These are phyloP conservation scores for Drosophila percnosoma DNA, from an alignment of 2,888 invertebrate genomes.

Conservation along the genomic window DNA sequence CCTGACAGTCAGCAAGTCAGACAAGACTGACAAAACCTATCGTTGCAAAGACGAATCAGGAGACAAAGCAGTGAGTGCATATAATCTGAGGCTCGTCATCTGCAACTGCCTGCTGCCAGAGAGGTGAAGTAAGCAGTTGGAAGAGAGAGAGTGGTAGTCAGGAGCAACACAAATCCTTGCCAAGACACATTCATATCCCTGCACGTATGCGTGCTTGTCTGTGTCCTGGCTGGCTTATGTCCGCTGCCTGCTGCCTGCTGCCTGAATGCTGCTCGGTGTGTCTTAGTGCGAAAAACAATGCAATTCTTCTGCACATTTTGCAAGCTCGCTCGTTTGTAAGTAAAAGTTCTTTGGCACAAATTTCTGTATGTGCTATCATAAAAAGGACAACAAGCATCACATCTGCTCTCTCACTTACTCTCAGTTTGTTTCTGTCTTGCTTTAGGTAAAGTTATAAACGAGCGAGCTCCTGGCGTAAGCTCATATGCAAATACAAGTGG, in stretches of 20 bases:
- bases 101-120: constrained; percentile 34
- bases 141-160: not conserved
- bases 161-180: constrained; percentile 62
- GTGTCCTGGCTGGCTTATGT: constrained; percentile 52
- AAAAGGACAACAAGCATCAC: constrained; percentile 73
- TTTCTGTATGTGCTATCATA: constrained; percentile 70
- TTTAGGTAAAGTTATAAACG: constrained; percentile 69
- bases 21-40: constrained; percentile 54
- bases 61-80: constrained; percentile 74
- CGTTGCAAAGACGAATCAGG: constrained; percentile 44
- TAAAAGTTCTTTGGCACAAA: constrained; percentile 77
- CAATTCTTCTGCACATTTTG: constrained; percentile 79
- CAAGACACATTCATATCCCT: constrained; percentile 66
- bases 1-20: constrained; percentile 20
- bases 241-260: constrained; percentile 8
- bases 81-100: constrained; percentile 74
- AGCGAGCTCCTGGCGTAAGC: constrained; percentile 55
- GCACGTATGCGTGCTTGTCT: constrained; percentile 48
- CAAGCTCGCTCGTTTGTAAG: constrained; percentile 79
- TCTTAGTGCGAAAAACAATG: constrained; percentile 62
- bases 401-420: not conserved
- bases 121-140: constrained; percentile 14
- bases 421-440: constrained; percentile 7
- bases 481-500: constrained; percentile 67
- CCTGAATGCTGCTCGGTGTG: constrained; percentile 13